Evolutionary conservation across 2,797 vertebrate species (phyloP), one percentile per base, ranked within the genome.

Genomic region (Tenualosa thibaudeaui): DNA sequence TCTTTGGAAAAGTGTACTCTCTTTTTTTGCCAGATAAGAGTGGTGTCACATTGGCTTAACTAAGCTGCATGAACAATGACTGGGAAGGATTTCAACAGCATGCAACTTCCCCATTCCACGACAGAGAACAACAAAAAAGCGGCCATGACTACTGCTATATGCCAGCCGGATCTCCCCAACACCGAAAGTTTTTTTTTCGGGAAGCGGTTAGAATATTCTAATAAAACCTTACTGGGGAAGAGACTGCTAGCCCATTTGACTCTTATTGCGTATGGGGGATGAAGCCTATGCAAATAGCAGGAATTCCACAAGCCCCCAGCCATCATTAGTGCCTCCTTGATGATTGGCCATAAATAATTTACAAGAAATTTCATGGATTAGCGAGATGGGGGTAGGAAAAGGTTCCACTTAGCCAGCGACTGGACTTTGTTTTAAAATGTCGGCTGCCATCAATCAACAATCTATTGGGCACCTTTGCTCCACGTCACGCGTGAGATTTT

Each of bases 11-110:
- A 46, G 37, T 60, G 58, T 19, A 56, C 26, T 71, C 3, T 37
- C 37, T 75, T 78, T 40, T 5, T 40, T 46, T 46, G 71, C 5
- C 31, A 75, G 31, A 43, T 40, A 75, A 0, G 3, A 43, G 31
- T 75, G 68, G 68, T 86, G 46, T 53, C 82, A 51, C 10, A 82
- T 75, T 43, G 31, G 3, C 68, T 75, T 43, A 19, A 56, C 43
- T 82, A 83, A 12, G 81, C 49, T 83, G 82, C 24, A 83, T 85
- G 49, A 68, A 85, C 89, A 88, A 90, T 90, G 92, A 90, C 89
- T 83, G 46, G 58, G 31, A 12, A n/a, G 82, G 90, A 90, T 93
- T 92, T 85, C 88, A 62, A 90, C 88, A 93, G 49, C 89, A 56
- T 83, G 10, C 0, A 87, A 91, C 91, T 93, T 93, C 91, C 91